Evolutionary conservation across 2,797 vertebrate genomes (phyloP), one percentile per base, ranked within the genome.

Genomic region (Clamator glandarius): DNA sequence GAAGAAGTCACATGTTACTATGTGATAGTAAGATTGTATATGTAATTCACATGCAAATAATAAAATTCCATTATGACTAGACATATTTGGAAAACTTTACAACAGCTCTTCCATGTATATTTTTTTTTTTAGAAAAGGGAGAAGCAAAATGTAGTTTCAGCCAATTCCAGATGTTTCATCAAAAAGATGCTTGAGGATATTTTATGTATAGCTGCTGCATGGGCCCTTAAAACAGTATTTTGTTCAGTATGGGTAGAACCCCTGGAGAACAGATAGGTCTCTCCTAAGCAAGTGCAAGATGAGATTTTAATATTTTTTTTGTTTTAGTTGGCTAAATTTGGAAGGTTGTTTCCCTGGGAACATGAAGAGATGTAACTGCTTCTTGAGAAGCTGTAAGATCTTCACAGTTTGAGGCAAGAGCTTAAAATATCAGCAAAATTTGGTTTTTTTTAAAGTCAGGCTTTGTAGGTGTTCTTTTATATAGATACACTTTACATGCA

Each of bases 381-480:
- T 50, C 63, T 70, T 74, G 24, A 77, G 57, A 69, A 94, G 39
- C 33, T 41, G 51, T 78, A 83, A 55, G 52, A 11, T 80, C 48
- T 57, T 84, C 59, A 85, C 75, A 74, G 68, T 89, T 83, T 58
- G 68, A 87, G 41, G 61, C 63, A 83, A 69, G 78, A 90, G 41
- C 84, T 93, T 93, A 93, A 96, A 94, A 93, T 93, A 91, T 16
- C 72, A 89, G 52, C 6, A 20, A 80, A 90, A 85, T 74, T 23
- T 3, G 11, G 25, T 15, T 41, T 89, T 66, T 19, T 2, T 11
- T 11, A 15, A 10, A 93, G 62, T 78, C 4, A 89, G n/a, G 41
- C 64, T 62, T 89, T 81, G 36, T 83, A 84, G 67, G 11, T 68
- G 39, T 72, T 95, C 29, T 57, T 77, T 87, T 54, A 35, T 35